Percentiles rank a stretch among this genome's conserved stretches.
phyloP scores from a whole-genome alignment of 2,888 invertebrate genomes.

The Caenorhabditis wallacei region DNA sequence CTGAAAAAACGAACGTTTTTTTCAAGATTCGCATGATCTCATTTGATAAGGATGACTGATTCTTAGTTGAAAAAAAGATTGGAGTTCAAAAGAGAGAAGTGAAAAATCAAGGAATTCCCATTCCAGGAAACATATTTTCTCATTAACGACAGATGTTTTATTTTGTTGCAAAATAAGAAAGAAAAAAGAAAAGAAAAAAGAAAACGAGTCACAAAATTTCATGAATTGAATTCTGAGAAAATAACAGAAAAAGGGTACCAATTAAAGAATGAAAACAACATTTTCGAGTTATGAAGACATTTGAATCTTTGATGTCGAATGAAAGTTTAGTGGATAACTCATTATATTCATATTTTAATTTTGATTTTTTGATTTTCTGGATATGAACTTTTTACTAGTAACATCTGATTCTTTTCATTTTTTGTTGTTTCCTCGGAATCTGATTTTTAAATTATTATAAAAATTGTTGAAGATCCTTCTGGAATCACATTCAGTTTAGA shows the following conservation, averaged over 20 bases:
- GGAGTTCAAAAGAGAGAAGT: neutral
- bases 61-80: neutral
- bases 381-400: too few species aligned
- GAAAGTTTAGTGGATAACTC: neutral
- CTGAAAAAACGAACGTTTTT: slow-evolving; percentile 2
- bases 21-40: neutral
- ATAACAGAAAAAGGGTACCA: neutral
- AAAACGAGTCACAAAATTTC: neutral
- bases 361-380: neutral
- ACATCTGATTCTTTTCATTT: too few species aligned
- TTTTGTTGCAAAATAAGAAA: neutral
- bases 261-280: neutral
- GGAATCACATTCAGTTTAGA: too few species aligned
- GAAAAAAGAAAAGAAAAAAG: neutral
- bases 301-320: neutral
- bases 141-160: neutral
- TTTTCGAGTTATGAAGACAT: too few species aligned
- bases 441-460: too few species aligned
- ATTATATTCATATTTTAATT: neutral
- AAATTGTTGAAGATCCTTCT: too few species aligned
- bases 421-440: too few species aligned
- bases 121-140: neutral
- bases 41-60: neutral
- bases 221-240: neutral
- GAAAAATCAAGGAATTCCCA: neutral